These are phyloP conservation scores for Xiphorhynchus elegans DNA, from an alignment of 2,113 vertebrate species.

Conservation along the genomic window DNA sequence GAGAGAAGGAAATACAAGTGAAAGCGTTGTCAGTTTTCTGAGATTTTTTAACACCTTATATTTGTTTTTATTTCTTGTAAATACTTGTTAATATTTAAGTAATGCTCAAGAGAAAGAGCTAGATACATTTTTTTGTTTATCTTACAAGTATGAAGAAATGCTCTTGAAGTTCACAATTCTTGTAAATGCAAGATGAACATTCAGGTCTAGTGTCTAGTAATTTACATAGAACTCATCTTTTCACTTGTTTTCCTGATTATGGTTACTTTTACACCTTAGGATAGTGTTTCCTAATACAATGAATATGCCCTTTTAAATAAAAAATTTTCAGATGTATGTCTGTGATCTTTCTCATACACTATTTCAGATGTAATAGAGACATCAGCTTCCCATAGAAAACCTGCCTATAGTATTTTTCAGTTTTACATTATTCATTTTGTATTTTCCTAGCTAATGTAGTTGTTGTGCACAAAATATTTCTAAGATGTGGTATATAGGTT, in stretches of 20 bases:
- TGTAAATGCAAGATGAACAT: background rate
- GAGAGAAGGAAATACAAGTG: fast-evolving
- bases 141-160: background rate
- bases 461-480: background rate
- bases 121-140: background rate
- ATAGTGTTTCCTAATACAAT: background rate
- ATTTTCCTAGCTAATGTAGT: background rate
- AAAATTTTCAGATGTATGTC: background rate
- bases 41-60: background rate
- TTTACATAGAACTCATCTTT: background rate
- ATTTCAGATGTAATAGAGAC: background rate
- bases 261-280: background rate
- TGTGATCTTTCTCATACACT: background rate
- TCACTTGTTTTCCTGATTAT: background rate
- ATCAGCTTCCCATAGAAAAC: background rate
- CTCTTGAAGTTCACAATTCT: background rate
- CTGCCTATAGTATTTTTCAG: background rate
- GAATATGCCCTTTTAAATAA: background rate
- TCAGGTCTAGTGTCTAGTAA: background rate
- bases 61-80: background rate
- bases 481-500: background rate
- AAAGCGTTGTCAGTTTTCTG: background rate
- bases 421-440: background rate
- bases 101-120: background rate
- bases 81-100: background rate